phyloP scores from a whole-genome alignment of 2,888 invertebrate genomes.

The Cephus spinipes region DNA sequence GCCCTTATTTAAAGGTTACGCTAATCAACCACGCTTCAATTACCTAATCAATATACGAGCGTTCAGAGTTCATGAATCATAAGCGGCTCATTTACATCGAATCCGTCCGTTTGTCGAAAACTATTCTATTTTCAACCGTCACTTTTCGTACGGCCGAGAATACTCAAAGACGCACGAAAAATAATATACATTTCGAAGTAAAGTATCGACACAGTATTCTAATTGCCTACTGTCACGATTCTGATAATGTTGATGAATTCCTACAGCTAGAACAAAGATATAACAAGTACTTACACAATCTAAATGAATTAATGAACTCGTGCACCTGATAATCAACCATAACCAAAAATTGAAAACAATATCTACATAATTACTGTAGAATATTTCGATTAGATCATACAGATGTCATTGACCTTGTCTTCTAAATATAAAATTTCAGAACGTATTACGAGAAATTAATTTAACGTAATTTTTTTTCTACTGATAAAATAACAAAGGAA shows the following conservation, averaged over 20 bases:
- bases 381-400: too few relatives aligned
- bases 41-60: constrained; percentile 16
- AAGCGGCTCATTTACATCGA: neutral
- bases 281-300: neutral
- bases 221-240: neutral
- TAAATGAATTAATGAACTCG: too few relatives aligned
- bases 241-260: neutral
- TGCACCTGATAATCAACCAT: neutral
- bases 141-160: neutral
- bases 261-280: neutral
- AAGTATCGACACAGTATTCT: neutral
- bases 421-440: neutral
- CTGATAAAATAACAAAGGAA: neutral
- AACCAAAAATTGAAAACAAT: neutral
- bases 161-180: neutral
- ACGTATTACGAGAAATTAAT: neutral
- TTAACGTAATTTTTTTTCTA: neutral
- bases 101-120: neutral
- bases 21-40: constrained; percentile 23
- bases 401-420: neutral
- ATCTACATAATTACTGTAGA: neutral
- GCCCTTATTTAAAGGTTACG: constrained; percentile 19
- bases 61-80: neutral
- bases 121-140: neutral
- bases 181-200: neutral